These are phyloP conservation scores for Drosophila fulvimacula DNA, from an alignment of 2,888 invertebrate genomes.

Conservation along the genomic window DNA sequence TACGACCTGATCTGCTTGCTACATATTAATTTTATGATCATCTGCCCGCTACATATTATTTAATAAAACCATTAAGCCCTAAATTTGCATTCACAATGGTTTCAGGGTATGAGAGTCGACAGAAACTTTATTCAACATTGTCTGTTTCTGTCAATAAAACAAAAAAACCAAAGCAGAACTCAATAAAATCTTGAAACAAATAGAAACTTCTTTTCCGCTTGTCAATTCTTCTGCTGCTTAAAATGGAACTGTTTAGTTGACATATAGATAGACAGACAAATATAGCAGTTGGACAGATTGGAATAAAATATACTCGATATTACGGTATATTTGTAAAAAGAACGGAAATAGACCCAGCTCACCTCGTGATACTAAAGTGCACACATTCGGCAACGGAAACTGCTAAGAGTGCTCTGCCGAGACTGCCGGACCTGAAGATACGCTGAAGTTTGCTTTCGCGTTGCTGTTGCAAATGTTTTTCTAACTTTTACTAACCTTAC, in stretches of 20 bases:
- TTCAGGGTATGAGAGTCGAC: background rate
- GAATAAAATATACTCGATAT: background rate
- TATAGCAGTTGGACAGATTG: background rate
- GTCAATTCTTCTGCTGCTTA: background rate
- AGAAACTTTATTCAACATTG: background rate
- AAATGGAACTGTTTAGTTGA: background rate
- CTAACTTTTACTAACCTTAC: too few relatives aligned
- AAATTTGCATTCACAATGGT: background rate
- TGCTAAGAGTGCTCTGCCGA: background rate
- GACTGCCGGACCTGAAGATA: background rate
- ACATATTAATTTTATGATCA: too few relatives aligned
- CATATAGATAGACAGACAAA: background rate
- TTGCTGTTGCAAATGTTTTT: background rate
- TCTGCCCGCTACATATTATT: background rate
- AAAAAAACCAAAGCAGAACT: background rate
- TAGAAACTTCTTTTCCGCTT: conserved; percentile 4
- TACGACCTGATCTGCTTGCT: too few relatives aligned
- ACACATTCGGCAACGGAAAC: background rate
- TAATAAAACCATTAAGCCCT: background rate
- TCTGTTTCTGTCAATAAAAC: background rate
- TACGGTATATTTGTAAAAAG: conserved; percentile 33
- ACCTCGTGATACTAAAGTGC: background rate
- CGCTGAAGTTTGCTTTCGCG: too few relatives aligned
- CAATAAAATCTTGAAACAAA: background rate
- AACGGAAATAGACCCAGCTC: conserved; percentile 28